These are phyloP conservation scores for Drosophila ficusphila DNA, from an alignment of 1,140 invertebrate genomes.

Conservation along the genomic window DNA sequence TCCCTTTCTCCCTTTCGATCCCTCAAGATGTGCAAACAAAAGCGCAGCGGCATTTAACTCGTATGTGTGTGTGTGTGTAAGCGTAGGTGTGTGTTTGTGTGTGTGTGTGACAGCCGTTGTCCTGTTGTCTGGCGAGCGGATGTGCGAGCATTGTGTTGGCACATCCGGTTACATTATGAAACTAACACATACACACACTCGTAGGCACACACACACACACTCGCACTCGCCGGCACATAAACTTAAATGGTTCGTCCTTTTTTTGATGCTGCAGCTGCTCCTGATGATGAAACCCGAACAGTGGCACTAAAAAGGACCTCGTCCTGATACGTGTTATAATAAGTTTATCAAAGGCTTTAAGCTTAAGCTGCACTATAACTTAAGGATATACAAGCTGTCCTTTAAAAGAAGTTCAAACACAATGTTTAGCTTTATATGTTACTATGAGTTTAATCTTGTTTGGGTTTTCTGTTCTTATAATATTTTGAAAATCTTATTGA, in stretches of 20 bases:
- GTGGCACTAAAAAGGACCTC: constrained; percentile 20
- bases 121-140: constrained; percentile 76
- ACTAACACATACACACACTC: constrained; percentile 58
- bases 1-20: constrained; percentile 11
- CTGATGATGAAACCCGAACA: constrained; percentile 55
- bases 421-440: too few relatives aligned
- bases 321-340: neutral
- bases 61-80: constrained; percentile 11
- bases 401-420: neutral
- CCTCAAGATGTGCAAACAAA: constrained; percentile 76
- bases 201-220: constrained; percentile 5
- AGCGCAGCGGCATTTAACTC: constrained; percentile 65
- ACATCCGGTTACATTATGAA: constrained; percentile 82
- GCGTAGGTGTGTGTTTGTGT: constrained; percentile 9
- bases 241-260: constrained; percentile 68
- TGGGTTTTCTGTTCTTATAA: neutral
- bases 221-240: constrained; percentile 45
- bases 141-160: constrained; percentile 82
- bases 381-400: neutral
- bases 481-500: neutral
- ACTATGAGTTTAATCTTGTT: too few relatives aligned
- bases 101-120: constrained; percentile 79
- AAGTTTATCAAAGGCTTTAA: constrained; percentile 21
- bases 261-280: constrained; percentile 55
- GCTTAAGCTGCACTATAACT: too few relatives aligned